Conservation (phyloP, 2,113 vertebrate genomes). For the Peromyscus californicus region DNA sequence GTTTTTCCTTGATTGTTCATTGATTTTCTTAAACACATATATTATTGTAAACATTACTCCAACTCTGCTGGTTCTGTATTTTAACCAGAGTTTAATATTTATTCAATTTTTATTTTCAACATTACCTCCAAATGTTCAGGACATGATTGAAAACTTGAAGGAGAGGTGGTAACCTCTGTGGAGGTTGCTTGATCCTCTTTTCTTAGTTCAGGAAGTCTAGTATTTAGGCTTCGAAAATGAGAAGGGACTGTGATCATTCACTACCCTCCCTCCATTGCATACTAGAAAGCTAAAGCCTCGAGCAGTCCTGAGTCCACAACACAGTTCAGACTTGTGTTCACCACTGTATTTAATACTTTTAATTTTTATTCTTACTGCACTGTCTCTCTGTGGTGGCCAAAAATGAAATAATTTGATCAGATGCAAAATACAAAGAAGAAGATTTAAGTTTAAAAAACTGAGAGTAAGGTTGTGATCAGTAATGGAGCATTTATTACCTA, state of each 20-base stretch:
- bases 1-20: slow-evolving; percentile 4
- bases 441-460: background rate
- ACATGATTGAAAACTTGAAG: background rate
- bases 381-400: background rate
- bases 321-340: background rate
- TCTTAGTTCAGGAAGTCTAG: background rate
- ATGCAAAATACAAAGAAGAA: slow-evolving; percentile 20
- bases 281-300: background rate
- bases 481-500: too few species aligned
- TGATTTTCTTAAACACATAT: background rate
- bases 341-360: background rate
- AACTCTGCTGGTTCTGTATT: background rate
- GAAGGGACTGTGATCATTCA: background rate
- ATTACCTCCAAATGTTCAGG: background rate
- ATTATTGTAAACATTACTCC: background rate
- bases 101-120: background rate
- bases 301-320: background rate
- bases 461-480: background rate
- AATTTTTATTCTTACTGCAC: background rate
- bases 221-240: background rate
- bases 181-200: background rate
- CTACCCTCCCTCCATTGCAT: background rate
- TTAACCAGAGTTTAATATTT: background rate
- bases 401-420: slow-evolving; percentile 31
- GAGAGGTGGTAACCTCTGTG: background rate